Conservation (phyloP, 2,888 invertebrate genomes). For the Xestobium rufovillosum region DNA sequence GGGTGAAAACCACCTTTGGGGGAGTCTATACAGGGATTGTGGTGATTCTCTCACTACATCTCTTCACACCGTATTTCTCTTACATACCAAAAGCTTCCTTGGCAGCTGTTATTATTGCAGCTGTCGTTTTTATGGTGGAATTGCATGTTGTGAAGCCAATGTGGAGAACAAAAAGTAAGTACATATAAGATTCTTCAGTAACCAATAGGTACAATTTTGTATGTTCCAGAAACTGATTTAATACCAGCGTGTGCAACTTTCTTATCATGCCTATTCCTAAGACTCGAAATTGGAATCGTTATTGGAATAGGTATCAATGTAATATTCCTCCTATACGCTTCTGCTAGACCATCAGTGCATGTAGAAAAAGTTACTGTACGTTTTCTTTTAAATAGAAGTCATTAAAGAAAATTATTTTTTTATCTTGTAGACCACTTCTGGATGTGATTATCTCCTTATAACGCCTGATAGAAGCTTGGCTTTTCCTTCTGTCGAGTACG, state of each 20-base stretch:
- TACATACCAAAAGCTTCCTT: conserved; percentile 58
- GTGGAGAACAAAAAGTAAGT: conserved; percentile 58
- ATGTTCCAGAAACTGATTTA: conserved; percentile 55
- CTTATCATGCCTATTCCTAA: conserved; percentile 54
- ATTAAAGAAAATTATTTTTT: too few species aligned
- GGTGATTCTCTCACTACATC: conserved; percentile 47
- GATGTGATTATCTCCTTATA: conserved; percentile 50
- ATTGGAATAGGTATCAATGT: conserved; percentile 57
- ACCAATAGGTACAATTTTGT: conserved; percentile 7
- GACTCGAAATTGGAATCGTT: conserved; percentile 60
- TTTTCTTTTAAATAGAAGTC: conserved; percentile 19
- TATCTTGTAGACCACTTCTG: conserved; percentile 46
- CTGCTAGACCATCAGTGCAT: conserved; percentile 54
- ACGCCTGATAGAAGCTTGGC: conserved; percentile 56
- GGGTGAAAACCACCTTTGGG: conserved; percentile 60
- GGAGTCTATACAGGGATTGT: conserved; percentile 56
- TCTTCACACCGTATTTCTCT: conserved; percentile 59
- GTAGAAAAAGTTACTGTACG: conserved; percentile 52
- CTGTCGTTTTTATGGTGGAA: conserved; percentile 63
- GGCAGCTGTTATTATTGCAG: conserved; percentile 64
- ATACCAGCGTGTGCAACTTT: conserved; percentile 60
- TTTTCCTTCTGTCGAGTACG: conserved; percentile 60
- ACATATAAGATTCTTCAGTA: conserved; percentile 7
- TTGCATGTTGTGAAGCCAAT: conserved; percentile 55
- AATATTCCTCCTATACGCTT: conserved; percentile 53